Evolutionary conservation across 2,113 vertebrate genomes (phyloP), one percentile per base, ranked within the genome.

Genomic region (Delphinapterus leucas): DNA sequence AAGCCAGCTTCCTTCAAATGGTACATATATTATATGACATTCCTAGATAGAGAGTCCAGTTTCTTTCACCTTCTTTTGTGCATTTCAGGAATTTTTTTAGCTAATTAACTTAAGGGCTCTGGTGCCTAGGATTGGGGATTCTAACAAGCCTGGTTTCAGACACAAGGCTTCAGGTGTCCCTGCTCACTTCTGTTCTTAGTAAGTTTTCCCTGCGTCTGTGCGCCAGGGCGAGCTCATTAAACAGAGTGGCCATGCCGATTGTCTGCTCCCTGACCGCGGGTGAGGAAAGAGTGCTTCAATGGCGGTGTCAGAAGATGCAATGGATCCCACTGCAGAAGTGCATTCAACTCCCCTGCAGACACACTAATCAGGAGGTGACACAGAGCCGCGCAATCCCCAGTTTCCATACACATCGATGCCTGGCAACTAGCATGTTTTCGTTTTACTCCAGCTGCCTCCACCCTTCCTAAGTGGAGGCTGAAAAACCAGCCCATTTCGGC

Each of bases 381-480:
- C 9, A 1, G 3, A n/a, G 17, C 20, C 5, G 1, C 8, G 20
- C n/a, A 4, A 6, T 23, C 33, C 33, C 17, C 3, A 0, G 60
- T 6, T 41, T 23, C 36, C 14, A 11, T 2, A 15, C 55, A 18
- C 63, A 1, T 58, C 23, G 0, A 31, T 4, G 0, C 68, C 41
- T 23, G 61, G 26, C 53, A 17, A 0, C 0, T 14, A 67, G 47
- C 33, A 1, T 2, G n/a, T n/a, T 38, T 70, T 58, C 77, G 8
- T 63, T n/a, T 47, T 18, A 28, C 28, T 33, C 61, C 25, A 33
- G 31, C 58, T 36, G 21, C 31, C 33, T 58, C 65, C 53, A 18
- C 44, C 28, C 38, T 76, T n/a, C 5, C 1, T 31, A 38, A 79
- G 41, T 5, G 4, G 58, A 44, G 47, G 18, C 83, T 67, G 76